Evolutionary conservation across 2,113 vertebrate genomes (phyloP).

Genomic region (Parotia lawesii): DNA sequence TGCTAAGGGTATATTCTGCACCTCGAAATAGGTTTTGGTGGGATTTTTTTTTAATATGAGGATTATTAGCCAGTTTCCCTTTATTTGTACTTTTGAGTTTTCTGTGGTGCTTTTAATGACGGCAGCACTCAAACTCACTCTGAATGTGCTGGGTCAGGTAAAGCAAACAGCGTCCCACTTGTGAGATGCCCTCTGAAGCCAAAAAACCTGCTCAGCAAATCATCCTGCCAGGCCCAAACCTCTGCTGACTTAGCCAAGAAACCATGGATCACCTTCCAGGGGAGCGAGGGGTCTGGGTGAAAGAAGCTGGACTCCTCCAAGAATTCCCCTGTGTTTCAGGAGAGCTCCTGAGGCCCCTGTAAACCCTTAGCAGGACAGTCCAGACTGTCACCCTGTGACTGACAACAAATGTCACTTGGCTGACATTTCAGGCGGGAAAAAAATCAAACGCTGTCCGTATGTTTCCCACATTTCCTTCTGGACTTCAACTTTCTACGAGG

Average conservation of each 20-base stretch:
- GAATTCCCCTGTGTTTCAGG: background rate
- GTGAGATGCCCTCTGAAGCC: background rate
- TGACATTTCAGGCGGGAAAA: conserved; percentile 4
- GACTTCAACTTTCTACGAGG: background rate
- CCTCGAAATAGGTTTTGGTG: background rate
- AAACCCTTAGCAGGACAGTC: background rate
- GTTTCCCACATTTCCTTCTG: background rate
- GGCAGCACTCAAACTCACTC: background rate
- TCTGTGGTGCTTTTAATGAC: background rate
- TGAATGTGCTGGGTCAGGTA: background rate
- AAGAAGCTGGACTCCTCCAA: background rate
- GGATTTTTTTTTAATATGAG: background rate
- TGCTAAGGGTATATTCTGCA: background rate
- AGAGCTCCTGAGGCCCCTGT: background rate
- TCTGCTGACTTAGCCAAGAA: background rate
- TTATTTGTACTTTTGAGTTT: background rate
- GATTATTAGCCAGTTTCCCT: background rate
- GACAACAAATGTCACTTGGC: background rate
- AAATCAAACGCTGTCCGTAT: background rate
- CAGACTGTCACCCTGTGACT: background rate
- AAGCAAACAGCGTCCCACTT: background rate
- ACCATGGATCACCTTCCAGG: background rate
- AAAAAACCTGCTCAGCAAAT: background rate
- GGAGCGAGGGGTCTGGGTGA: background rate
- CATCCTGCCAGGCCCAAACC: background rate